These are phyloP conservation scores for Pegea sp. DNA, from an alignment of 23 tunicate genomes.

Conservation along the genomic window DNA sequence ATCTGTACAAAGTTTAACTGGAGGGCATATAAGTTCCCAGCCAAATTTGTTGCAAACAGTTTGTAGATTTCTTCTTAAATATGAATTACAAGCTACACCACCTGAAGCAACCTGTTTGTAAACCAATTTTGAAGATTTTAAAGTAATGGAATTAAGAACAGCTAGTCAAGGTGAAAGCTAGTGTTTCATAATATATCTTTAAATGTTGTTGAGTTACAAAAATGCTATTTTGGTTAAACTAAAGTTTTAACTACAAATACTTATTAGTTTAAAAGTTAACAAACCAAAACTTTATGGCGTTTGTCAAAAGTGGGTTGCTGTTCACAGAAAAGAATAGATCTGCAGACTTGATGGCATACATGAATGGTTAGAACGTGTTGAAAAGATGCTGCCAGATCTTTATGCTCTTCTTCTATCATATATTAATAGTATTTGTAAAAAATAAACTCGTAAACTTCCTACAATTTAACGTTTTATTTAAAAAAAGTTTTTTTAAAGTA, in stretches of 20 bases:
- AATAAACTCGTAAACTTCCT: too few species aligned
- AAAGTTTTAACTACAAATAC: too few species aligned
- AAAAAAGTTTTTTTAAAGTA: too few species aligned
- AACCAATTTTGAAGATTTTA: neutral
- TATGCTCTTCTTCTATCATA: neutral
- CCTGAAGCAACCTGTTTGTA: conserved; percentile 54
- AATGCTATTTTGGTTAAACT: neutral
- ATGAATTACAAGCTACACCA: conserved; percentile 52
- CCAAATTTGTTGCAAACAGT: conserved; percentile 17
- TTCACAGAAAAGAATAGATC: conserved; percentile 35
- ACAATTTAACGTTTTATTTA: too few species aligned
- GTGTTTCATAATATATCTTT: too few species aligned
- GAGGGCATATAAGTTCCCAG: conserved; percentile 24
- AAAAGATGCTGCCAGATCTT: conserved; percentile 56
- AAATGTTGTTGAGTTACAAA: too few species aligned
- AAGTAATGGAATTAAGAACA: neutral
- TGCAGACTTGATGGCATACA: conserved; percentile 15
- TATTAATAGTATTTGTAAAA: too few species aligned
- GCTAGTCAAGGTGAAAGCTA: too few species aligned
- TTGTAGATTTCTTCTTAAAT: conserved; percentile 14
- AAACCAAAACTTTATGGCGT: conserved; percentile 5
- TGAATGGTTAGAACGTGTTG: conserved; percentile 16
- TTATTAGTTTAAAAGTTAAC: neutral
- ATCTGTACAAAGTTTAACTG: conserved; percentile 34
- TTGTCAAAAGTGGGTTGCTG: conserved; percentile 2